These are phyloP conservation scores for Eubasilissa splendida DNA, from an alignment of 2,888 invertebrate species.

Conservation along the genomic window DNA sequence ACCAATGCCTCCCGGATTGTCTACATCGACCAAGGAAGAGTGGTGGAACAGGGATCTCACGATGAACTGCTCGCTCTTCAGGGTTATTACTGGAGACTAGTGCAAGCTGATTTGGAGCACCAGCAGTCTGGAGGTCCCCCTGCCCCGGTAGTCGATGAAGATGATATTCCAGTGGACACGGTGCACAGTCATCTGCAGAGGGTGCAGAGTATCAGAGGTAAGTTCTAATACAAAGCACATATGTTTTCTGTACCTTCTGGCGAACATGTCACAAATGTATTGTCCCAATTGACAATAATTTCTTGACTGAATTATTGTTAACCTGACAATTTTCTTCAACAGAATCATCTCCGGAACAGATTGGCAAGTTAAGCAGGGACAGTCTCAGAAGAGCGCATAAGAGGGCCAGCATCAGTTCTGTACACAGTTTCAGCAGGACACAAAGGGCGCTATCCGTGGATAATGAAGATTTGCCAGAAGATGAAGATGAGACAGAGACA, in stretches of 20 bases:
- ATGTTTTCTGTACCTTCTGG: no score
- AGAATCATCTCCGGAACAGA: slow-evolving; percentile 54
- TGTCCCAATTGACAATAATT: background rate
- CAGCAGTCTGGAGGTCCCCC: slow-evolving; percentile 64
- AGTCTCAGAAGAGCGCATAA: slow-evolving; percentile 56
- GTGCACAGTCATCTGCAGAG: slow-evolving; percentile 39
- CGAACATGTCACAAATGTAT: no score
- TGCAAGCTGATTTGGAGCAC: slow-evolving; percentile 72
- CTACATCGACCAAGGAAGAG: slow-evolving; percentile 79
- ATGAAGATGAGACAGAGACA: slow-evolving; percentile 64
- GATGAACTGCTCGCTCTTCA: slow-evolving; percentile 75
- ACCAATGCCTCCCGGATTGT: slow-evolving; percentile 80
- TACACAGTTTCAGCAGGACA: slow-evolving; percentile 53
- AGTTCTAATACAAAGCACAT: background rate
- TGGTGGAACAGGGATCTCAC: slow-evolving; percentile 82
- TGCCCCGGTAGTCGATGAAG: slow-evolving; percentile 63
- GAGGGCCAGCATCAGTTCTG: slow-evolving; percentile 56
- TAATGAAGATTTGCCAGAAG: slow-evolving; percentile 65
- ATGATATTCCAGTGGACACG: slow-evolving; percentile 59
- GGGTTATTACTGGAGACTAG: slow-evolving; percentile 78
- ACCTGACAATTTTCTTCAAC: background rate
- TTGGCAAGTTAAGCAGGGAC: slow-evolving; percentile 50
- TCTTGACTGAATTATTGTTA: background rate
- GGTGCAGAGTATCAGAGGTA: slow-evolving; percentile 53
- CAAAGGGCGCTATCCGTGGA: slow-evolving; percentile 44